phyloP scores from a whole-genome alignment of 2,888 invertebrate genomes.

The Adelphocoris suturalis region DNA sequence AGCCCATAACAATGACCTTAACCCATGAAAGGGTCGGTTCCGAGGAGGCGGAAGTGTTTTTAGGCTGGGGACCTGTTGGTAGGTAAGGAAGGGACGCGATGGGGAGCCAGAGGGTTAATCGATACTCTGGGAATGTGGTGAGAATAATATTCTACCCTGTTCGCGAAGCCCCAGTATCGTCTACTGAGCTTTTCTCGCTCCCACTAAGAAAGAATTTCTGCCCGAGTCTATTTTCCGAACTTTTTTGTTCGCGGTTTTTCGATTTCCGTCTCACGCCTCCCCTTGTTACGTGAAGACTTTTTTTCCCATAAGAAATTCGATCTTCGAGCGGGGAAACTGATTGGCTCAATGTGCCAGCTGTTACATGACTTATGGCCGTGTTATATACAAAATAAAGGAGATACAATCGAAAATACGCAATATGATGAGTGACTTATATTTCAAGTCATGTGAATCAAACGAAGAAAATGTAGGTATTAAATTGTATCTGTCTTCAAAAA shows the following conservation, averaged over 20 bases:
- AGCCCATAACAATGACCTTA: background rate
- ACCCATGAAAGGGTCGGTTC: background rate
- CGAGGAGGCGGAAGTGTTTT: constrained; percentile 40
- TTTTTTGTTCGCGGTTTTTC: background rate
- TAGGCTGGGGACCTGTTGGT: constrained; percentile 20
- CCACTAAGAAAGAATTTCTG: background rate
- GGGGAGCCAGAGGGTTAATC: constrained; percentile 40
- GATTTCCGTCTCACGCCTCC: background rate
- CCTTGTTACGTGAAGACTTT: background rate
- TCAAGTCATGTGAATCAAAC: too few relatives aligned
- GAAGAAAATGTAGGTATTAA: too few relatives aligned
- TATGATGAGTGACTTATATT: too few relatives aligned
- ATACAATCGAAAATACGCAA: too few relatives aligned
- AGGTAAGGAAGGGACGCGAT: background rate
- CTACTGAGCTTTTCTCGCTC: constrained; percentile 24
- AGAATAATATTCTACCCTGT: constrained; percentile 20
- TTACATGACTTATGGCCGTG: background rate
- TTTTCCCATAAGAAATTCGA: background rate
- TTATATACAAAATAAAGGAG: too few relatives aligned
- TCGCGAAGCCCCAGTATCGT: background rate
- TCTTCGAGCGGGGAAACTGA: background rate
- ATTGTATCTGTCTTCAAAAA: too few relatives aligned
- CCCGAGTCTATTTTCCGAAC: background rate
- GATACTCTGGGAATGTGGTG: constrained; percentile 53
- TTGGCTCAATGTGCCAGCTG: background rate